Base-by-base conservation (phyloP, 2,797 vertebrate species). In the Epinephelus awoara region DNA sequence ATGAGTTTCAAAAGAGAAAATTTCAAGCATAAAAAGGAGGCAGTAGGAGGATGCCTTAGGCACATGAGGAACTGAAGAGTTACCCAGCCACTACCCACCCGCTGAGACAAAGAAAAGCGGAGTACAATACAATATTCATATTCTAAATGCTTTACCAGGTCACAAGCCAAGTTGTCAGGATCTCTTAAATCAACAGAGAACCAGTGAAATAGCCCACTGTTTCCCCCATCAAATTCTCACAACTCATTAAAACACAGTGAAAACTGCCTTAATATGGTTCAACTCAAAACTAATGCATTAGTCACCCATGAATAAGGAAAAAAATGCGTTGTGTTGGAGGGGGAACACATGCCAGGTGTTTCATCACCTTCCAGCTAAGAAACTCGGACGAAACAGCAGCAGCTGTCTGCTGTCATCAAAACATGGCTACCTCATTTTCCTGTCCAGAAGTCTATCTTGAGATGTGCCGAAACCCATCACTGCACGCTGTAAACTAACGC, bases 11-110 rank as follows among this genome's bases (percentile, higher is more conserved):
- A 93, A 89, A 90, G 85, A 77, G 56, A 91, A 85, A 64, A 88
- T 80, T 87, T 85, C 46, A 51, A 89, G 85, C 82, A 83, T 85
- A 67, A 84, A 88, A 91, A 83, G 77, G 70, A 87, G 83, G 80
- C 70, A 84, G 90, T 89, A 54, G 89, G 92, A 89, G 91, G 87
- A 91, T 61, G 89, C 91, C 94, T 89, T 3, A 47, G 90, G 94
- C 93, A 59, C 71, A 80, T 2, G 27, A 63, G 47, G 75, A 81
- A 76, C 74, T 61, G 47, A 77, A 73, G 77, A 87, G 80, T 74
- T 70, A 40, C 67, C 74, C 78, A 85, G 75, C 77, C 58, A 58
- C 78, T 75, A 55, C 77, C 67, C 51, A 52, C 74, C 72, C 44
- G 57, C 81, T 58, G 62, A 91, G 80, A 85, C 72, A 77, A 88